Evolutionary conservation across 2,888 invertebrate genomes (phyloP), one percentile per base, ranked within the genome.

Genomic region (Epicampocera succincta): DNA sequence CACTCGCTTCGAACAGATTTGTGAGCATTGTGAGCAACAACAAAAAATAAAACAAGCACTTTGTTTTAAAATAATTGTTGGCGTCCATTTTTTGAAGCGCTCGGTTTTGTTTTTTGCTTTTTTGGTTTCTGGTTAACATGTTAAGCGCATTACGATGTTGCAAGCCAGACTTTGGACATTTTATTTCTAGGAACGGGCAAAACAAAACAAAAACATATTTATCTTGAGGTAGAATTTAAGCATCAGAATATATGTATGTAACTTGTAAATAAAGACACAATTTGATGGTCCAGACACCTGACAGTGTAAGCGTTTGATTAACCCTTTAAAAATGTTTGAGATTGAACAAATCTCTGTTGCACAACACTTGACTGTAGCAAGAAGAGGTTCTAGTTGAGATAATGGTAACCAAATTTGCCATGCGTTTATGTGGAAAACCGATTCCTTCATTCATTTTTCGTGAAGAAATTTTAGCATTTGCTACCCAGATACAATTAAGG

Each of bases 1-100:
- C 77, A 77, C 77, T 77, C 81, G 81, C 73, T 77, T 58, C 56
- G 58, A 78, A 78, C 69, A 77, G 48, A 77, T 71, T 77, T 77
- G 61, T 77, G 54, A 56, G 69, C 71, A 63, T 25, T 52, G 25
- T 3, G 25, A 29, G 6, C 15, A 17, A 11, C 50, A 21, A 33
- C 3, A 9, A 33, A 33, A 48, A 61, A 44, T 52, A 42, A 52
- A 21, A 68, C 68, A 61, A 68, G 68, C 60, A 76, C 66, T 77
- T 71, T 77, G 71, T 71, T 77, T 71, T 48, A 56, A 77, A 77
- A 77, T 77, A 71, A 71, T 71, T 77, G 69, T 77, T 77, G 71
- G 71, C 71, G 71, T 71, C 71, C 71, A 42, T 63, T 71, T 77
- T 71, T 77, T 77, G 63, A 77, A 63, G 63, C 48, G 19, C 33